Percentiles rank a stretch among this genome's conserved stretches.
Evolutionary conservation across 2,797 vertebrate genomes (phyloP).

Genomic region (Trachurus trachurus): DNA sequence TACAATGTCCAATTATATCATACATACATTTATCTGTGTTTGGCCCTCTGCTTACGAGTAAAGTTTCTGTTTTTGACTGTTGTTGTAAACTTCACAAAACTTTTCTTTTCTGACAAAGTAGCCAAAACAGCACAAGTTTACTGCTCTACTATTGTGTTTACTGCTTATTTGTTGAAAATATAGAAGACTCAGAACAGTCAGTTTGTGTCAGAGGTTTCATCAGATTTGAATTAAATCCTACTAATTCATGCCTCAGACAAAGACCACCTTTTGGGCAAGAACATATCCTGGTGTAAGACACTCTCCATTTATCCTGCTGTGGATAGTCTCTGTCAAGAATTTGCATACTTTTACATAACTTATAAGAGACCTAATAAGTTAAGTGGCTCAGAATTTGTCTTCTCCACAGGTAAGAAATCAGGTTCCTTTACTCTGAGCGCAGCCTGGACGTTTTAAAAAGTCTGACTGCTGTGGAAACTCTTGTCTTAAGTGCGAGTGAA

Average conservation of each 20-base stretch:
- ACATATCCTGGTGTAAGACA: too few relatives aligned
- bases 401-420: neutral
- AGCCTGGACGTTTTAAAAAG: neutral
- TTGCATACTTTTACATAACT: neutral
- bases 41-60: too few relatives aligned
- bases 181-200: neutral
- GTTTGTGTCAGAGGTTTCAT: neutral
- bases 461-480: neutral
- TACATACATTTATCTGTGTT: too few relatives aligned
- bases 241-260: too few relatives aligned
- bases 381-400: neutral
- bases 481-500: neutral
- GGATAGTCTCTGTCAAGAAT: neutral
- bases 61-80: too few relatives aligned
- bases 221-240: too few relatives aligned
- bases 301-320: neutral
- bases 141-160: too few relatives aligned
- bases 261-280: too few relatives aligned
- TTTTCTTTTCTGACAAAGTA: neutral
- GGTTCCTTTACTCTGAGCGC: neutral
- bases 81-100: too few relatives aligned
- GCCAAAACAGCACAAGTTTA: neutral
- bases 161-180: neutral
- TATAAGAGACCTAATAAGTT: neutral
- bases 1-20: too few relatives aligned